phyloP scores from a whole-genome alignment of 2,888 invertebrate genomes.

The Philaethria dido region DNA sequence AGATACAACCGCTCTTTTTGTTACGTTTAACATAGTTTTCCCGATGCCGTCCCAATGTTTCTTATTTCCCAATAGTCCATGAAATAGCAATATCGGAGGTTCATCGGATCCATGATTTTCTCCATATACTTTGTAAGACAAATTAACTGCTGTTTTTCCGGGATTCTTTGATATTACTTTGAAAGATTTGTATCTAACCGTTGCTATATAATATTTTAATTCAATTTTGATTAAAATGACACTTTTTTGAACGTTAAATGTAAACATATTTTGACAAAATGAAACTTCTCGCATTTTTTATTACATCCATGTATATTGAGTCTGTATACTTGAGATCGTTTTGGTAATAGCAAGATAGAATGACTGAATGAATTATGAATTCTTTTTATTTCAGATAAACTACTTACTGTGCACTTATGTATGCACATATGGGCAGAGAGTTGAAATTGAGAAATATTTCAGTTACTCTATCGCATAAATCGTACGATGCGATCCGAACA shows the following conservation, averaged over 20 bases:
- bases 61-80: conserved; percentile 94
- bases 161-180: conserved; percentile 33
- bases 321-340: conserved; percentile 4
- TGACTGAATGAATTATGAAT: too few relatives aligned
- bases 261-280: conserved; percentile 40
- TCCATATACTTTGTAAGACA: conserved; percentile 68
- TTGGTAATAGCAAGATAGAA: too few relatives aligned
- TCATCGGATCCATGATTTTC: conserved; percentile 50
- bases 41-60: conserved; percentile 93
- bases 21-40: conserved; percentile 86
- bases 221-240: conserved; percentile 33
- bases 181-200: conserved; percentile 28
- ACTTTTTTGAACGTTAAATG: conserved; percentile 33
- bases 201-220: conserved; percentile 26
- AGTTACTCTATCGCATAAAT: too few relatives aligned
- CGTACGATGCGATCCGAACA: too few relatives aligned
- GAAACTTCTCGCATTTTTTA: conserved; percentile 23
- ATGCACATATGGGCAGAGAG: too few relatives aligned
- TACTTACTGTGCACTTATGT: too few relatives aligned
- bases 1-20: conserved; percentile 89
- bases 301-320: neutral
- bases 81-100: conserved; percentile 84
- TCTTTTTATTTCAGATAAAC: too few relatives aligned
- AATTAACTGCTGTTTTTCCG: conserved; percentile 53
- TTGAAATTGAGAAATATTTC: too few relatives aligned